Percentiles rank a stretch among this genome's conserved stretches.
These are phyloP conservation scores for Mus pahari DNA, from an alignment of 2,113 vertebrate genomes.

Conservation along the genomic window DNA sequence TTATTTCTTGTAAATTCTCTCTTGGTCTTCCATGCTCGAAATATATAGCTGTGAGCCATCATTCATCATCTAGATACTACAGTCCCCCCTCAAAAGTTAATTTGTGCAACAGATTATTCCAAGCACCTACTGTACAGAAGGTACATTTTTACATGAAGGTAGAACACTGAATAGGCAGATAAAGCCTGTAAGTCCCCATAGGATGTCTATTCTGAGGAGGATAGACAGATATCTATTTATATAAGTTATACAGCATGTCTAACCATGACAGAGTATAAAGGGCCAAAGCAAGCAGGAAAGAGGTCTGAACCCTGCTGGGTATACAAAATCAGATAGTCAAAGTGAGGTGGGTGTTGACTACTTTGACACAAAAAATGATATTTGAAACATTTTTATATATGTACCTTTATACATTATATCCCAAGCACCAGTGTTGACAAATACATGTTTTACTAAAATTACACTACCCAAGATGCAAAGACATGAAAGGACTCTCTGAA, in stretches of 20 bases:
- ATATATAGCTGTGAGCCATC: not conserved
- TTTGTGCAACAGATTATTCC: slow-evolving; percentile 9
- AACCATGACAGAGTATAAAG: slow-evolving; percentile 31
- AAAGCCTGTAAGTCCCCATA: slow-evolving; percentile 44
- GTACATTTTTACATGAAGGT: slow-evolving; percentile 43
- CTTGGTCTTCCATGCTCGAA: not conserved
- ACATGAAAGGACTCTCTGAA: slow-evolving; percentile 19
- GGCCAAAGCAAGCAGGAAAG: slow-evolving; percentile 14
- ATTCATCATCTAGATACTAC: not conserved
- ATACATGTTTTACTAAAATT: slow-evolving; percentile 46
- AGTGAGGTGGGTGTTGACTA: slow-evolving; percentile 19
- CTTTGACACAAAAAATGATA: not conserved
- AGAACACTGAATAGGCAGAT: slow-evolving; percentile 4
- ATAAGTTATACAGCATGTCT: not conserved
- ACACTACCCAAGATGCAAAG: slow-evolving; percentile 45
- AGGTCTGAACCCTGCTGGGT: not conserved
- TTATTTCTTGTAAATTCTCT: not conserved
- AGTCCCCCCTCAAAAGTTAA: not conserved
- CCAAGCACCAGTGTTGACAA: slow-evolving; percentile 32
- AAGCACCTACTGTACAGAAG: slow-evolving; percentile 28
- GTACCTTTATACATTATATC: slow-evolving; percentile 6
- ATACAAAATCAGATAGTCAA: slow-evolving; percentile 41
- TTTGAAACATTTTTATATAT: slow-evolving; percentile 34
- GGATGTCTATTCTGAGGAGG: not conserved
- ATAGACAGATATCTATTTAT: slow-evolving; percentile 13